Evolutionary conservation across 2,797 vertebrate genomes (phyloP).

Genomic region (Sebastes iracundus): DNA sequence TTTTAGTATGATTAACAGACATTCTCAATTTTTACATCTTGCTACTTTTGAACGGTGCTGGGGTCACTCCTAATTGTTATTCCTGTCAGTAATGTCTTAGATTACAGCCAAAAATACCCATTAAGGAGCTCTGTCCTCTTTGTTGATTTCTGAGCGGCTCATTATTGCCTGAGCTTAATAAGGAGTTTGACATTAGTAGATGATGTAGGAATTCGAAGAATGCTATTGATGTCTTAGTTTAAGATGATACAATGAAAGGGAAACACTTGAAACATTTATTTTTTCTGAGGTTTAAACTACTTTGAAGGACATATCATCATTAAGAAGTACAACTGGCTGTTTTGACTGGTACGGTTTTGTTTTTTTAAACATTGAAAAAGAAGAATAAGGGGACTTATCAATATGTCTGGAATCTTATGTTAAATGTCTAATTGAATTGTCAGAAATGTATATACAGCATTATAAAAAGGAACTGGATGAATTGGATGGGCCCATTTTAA

Average conservation of each 20-base stretch:
- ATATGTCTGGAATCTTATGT: background rate
- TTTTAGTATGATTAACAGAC: constrained; percentile 5
- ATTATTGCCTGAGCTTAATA: constrained; percentile 54
- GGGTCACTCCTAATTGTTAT: constrained; percentile 59
- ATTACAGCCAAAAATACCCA: constrained; percentile 53
- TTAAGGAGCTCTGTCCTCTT: constrained; percentile 34
- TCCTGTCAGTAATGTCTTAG: constrained; percentile 58
- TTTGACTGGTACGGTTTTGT: background rate
- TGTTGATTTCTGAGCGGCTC: constrained; percentile 39
- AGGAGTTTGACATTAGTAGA: constrained; percentile 40
- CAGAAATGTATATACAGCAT: background rate
- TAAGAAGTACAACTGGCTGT: background rate
- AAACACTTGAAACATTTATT: background rate
- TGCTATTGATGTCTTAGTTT: constrained; percentile 32
- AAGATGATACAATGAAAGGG: constrained; percentile 18
- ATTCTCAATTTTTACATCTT: constrained; percentile 12
- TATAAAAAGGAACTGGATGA: background rate
- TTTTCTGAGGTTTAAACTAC: background rate
- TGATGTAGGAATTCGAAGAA: constrained; percentile 35
- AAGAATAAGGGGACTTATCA: background rate
- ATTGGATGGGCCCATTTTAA: background rate
- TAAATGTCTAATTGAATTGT: background rate
- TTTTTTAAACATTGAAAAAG: background rate
- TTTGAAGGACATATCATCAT: background rate
- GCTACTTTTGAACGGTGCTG: constrained; percentile 31